Conservation (phyloP, 2,888 invertebrate species). For the Lagria hirta region DNA sequence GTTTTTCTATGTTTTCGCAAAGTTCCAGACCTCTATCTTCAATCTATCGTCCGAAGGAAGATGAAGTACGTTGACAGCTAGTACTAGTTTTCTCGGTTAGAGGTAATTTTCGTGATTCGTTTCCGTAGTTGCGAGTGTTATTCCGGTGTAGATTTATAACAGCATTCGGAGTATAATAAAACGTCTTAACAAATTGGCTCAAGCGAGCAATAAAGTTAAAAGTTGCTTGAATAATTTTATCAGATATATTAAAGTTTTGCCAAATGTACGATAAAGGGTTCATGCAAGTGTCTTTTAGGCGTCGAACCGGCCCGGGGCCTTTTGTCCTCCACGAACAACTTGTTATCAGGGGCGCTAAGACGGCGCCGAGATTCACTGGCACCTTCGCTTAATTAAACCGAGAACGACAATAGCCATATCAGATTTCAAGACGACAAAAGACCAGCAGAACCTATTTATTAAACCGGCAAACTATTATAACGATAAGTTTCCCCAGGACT, state of each 20-base stretch:
- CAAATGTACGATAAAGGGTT: slow-evolving; percentile 30
- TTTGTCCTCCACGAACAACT: slow-evolving; percentile 40
- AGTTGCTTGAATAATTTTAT: slow-evolving; percentile 25
- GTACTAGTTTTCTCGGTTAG: slow-evolving; percentile 14
- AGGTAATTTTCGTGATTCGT: slow-evolving; percentile 21
- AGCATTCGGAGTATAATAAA: slow-evolving; percentile 9
- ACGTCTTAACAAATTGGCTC: slow-evolving; percentile 20
- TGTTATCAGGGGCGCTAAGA: slow-evolving; percentile 42
- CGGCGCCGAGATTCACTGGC: slow-evolving; percentile 39
- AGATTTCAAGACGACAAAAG: slow-evolving; percentile 34
- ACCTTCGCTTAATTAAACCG: slow-evolving; percentile 44
- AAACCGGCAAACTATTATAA: slow-evolving; percentile 26
- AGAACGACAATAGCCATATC: slow-evolving; percentile 31
- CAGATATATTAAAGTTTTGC: slow-evolving; percentile 19
- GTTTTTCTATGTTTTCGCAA: slow-evolving; percentile 5
- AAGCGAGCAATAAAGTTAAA: slow-evolving; percentile 23
- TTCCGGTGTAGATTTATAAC: slow-evolving; percentile 13
- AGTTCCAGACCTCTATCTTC: slow-evolving; percentile 5
- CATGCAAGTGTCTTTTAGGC: slow-evolving; percentile 34
- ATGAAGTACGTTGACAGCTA: slow-evolving; percentile 18
- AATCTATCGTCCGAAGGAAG: slow-evolving; percentile 8
- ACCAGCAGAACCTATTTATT: slow-evolving; percentile 26
- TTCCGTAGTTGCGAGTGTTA: slow-evolving; percentile 14
- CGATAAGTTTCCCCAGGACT: slow-evolving; percentile 26
- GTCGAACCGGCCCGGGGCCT: slow-evolving; percentile 38